phyloP scores from a whole-genome alignment of 1,140 invertebrate species.

The Mylabris phalerata region DNA sequence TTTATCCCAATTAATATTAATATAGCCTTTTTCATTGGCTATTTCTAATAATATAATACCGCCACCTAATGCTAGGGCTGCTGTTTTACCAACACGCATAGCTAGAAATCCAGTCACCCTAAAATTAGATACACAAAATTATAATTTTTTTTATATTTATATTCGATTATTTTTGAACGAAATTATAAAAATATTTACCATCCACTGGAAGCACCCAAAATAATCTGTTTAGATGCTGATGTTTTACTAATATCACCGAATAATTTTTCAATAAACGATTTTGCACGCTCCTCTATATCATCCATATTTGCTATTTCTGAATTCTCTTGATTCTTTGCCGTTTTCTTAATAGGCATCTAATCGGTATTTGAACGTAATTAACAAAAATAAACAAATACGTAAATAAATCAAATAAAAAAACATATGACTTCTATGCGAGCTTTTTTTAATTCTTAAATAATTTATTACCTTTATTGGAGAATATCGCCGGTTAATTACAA shows the following conservation, averaged over 20 bases:
- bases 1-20: slow-evolving; percentile 86
- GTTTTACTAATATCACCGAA: slow-evolving; percentile 72
- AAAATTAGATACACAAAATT: slow-evolving; percentile 2
- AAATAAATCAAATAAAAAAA: too few species aligned
- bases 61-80: slow-evolving; percentile 80
- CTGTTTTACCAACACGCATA: slow-evolving; percentile 87
- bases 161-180: background rate
- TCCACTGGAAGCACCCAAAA: slow-evolving; percentile 79
- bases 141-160: background rate
- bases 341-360: background rate
- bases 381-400: too few species aligned
- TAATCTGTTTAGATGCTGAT: slow-evolving; percentile 79
- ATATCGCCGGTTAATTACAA: too few species aligned
- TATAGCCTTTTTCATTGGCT: slow-evolving; percentile 86
- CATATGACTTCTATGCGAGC: too few species aligned
- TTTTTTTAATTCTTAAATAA: too few species aligned
- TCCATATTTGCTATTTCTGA: slow-evolving; percentile 20
- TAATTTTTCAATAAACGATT: slow-evolving; percentile 57
- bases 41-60: slow-evolving; percentile 84
- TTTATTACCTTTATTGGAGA: too few species aligned
- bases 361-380: too few species aligned
- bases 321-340: slow-evolving; percentile 6
- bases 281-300: slow-evolving; percentile 25
- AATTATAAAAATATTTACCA: slow-evolving; percentile 52
- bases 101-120: slow-evolving; percentile 85